Evolutionary conservation across 2,797 vertebrate species (phyloP), one percentile per base, ranked within the genome.

Genomic region (Euphonia xanthogaster): DNA sequence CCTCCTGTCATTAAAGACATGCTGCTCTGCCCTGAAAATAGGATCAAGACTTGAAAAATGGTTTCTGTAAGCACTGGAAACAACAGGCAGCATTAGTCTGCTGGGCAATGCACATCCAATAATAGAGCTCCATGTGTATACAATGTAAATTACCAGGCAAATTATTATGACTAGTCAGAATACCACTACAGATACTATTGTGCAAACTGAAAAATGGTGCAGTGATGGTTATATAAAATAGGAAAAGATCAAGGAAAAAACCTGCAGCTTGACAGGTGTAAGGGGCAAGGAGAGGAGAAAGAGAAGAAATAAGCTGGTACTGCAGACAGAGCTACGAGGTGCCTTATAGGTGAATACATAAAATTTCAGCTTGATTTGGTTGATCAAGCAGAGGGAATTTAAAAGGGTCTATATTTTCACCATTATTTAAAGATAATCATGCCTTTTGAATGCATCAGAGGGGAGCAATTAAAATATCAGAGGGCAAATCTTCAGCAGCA

Each of bases 391-490:
- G 39, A 91, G 16, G 28, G 33, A 83, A 15, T 83, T 79, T 35
- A 75, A 93, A 91, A 75, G 12, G 1, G 5, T 22, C 9, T 77
- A n/a, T 45, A 62, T 75, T 84, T 84, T 88, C 31, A 72, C 12
- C 7, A 25, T 65, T 77, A 65, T 89, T 90, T 63, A 20, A 81
- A 60, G 60, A 72, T 65, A 57, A 47, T 20, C 9, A 54, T 86
- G 10, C 4, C 23, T 86, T 86, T 76, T 71, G n/a, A 89, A 85
- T 73, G 25, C 37, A 63, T 80, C 10, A 2, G 27, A 90, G 15
- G 37, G 27, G 24, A 81, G 10, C 45, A 71, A 92, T 90, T 91
- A 83, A 96, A 82, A 91, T 76, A 91, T 71, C 54, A 82, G 48
- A 54, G 35, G 21, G 86, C 18, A 89, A 79, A 60, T 82, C 60